Evolutionary conservation across 2,113 vertebrate genomes (phyloP), one percentile per base, ranked within the genome.

Genomic region (Salvelinus namaycush): DNA sequence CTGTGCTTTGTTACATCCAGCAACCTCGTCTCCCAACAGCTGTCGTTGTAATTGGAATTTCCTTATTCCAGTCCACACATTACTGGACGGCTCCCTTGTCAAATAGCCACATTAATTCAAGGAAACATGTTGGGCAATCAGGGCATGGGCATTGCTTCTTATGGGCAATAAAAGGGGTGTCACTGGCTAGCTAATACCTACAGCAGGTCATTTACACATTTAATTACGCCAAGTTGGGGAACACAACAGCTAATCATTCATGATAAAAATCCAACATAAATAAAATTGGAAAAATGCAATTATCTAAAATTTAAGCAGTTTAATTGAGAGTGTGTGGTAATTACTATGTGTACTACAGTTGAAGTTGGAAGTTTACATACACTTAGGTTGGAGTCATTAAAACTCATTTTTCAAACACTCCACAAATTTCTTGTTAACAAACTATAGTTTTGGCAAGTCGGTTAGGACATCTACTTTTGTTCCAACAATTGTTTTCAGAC

Each of bases 261-360:
- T 48, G 62, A 79, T 27, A 82, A 82, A 82, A 86, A 83, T 51
- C 76, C 34, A 44, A 51, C 77, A 81, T 76, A 72, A 84, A 79
- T 75, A 77, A 76, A 66, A 68, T 72, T 79, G 64, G 71, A 80
- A 82, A 44, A 72, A 78, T 5, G 11, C 39, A 44, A 77, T 72
- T 74, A 76, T 70, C 31, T 6, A 68, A 76, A 71, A 12, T 34
- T 73, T 75, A 22, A 68, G 69, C 29, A 16, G 62, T 73, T 51
- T 51, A 51, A 51, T 51, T 6, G 34, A 34, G 34, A 34, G 12
- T 51, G 48, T 13, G 48, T 51, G 48, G 48, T 51, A 14, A 51
- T 51, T 51, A 51, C 12, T 51, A 14, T 14, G 13, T 13, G 48
- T 51, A 51, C 48, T 51, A 48, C 27, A 27, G 27, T 27, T 27